phyloP scores from a whole-genome alignment of 2,113 vertebrate genomes.

The Penelope pileata region DNA sequence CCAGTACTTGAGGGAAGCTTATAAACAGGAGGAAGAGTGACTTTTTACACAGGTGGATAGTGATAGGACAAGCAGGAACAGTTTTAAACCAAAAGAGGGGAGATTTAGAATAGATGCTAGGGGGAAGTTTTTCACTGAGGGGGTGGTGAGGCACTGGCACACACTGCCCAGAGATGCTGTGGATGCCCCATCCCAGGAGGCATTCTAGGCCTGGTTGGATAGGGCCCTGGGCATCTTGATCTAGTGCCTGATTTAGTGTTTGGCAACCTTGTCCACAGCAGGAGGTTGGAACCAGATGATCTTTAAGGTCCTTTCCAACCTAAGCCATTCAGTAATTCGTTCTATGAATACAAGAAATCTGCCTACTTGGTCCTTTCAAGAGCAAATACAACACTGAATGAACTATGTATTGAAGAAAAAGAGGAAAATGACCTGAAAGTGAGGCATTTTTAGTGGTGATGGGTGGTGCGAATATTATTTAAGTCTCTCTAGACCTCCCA shows the following conservation, averaged over 20 bases:
- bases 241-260: neutral
- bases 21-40: too few species aligned
- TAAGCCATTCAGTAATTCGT: neutral
- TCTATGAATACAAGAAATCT: neutral
- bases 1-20: too few species aligned
- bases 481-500: neutral
- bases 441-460: neutral
- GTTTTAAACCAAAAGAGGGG: neutral
- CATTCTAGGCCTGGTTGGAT: neutral
- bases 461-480: neutral
- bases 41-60: too few species aligned
- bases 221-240: neutral
- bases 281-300: neutral
- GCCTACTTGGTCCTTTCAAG: neutral
- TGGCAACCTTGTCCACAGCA: neutral
- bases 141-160: neutral
- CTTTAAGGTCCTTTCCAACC: neutral
- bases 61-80: too few species aligned
- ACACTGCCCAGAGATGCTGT: neutral
- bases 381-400: neutral
- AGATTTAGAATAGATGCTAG: too few species aligned
- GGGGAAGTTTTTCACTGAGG: neutral
- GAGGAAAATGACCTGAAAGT: neutral
- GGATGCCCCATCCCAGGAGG: too few species aligned
- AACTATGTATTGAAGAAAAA: neutral